Conservation (phyloP, 2,797 vertebrate genomes). For the Channallabes apus region DNA sequence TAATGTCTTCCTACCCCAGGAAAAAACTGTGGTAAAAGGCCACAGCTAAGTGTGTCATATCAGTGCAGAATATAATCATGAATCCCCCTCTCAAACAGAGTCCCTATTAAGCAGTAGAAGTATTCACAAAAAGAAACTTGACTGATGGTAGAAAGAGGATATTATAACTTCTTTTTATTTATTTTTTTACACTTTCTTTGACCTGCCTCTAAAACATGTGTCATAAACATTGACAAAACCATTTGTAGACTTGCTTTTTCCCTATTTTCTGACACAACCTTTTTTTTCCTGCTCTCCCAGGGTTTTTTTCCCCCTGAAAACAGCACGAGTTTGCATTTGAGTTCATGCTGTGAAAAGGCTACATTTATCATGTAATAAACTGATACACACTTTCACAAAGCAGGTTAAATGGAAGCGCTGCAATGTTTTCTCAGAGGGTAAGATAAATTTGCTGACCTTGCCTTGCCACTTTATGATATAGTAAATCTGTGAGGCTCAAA, state of each 20-base stretch:
- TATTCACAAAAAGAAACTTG: slow-evolving; percentile 60
- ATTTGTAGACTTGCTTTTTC: slow-evolving; percentile 61
- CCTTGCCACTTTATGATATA: slow-evolving; percentile 35
- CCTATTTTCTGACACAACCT: slow-evolving; percentile 61
- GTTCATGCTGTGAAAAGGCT: slow-evolving; percentile 65
- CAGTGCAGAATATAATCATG: slow-evolving; percentile 4
- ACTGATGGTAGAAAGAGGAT: slow-evolving; percentile 66
- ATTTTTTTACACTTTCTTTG: slow-evolving; percentile 50
- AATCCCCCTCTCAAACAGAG: slow-evolving; percentile 10
- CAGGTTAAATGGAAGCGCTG: slow-evolving; percentile 57
- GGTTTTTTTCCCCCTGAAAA: slow-evolving; percentile 42
- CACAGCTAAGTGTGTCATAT: not conserved
- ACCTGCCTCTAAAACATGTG: slow-evolving; percentile 52
- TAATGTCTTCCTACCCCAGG: not conserved
- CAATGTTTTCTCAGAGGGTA: slow-evolving; percentile 20
- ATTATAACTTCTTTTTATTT: slow-evolving; percentile 56
- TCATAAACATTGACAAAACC: slow-evolving; percentile 62
- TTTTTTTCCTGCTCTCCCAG: slow-evolving; percentile 45
- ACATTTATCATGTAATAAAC: slow-evolving; percentile 75
- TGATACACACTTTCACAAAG: slow-evolving; percentile 67
- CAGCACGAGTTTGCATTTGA: slow-evolving; percentile 65
- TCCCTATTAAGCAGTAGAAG: not conserved
- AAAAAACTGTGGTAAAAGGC: not conserved
- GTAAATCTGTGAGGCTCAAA: slow-evolving; percentile 31
- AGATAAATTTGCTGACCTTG: slow-evolving; percentile 48